Evolutionary conservation across 2,113 vertebrate species (phyloP), one percentile per base, ranked within the genome.

Genomic region (Pavo muticus): DNA sequence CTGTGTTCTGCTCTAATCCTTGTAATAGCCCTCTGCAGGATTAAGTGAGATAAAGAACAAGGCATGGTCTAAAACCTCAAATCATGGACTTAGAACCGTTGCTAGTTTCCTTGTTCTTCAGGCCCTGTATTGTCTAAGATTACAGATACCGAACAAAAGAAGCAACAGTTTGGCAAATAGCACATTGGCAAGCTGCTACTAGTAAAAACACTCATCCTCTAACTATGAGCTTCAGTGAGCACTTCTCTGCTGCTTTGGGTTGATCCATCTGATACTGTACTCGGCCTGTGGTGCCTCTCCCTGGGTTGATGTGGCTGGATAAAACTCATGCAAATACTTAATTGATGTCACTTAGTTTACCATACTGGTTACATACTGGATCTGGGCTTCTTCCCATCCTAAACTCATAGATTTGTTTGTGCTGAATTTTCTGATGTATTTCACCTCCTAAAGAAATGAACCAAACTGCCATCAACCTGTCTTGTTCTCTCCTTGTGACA

Each of bases 381-480:
- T 91, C 15, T 81, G 71, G 88, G 47, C 64, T 88, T 75, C 81
- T 92, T 88, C 87, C 54, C 65, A 78, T 68, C 29, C 40, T 47
- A 50, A 68, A 88, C 88, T 75, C 42, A 57, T 61, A 68, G 72
- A 68, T 57, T 44, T 81, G 44, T 79, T 90, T 1, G 39, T 84
- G 82, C 47, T 78, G 82, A 90, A 59, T 63, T 94, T 91, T 93
- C 93, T 83, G 5, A 68, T 23, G 13, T 73, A 29, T 79, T 83
- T 85, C 47, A 71, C 69, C 52, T 77, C 37, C 44, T 80, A 37
- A 86, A 68, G 45, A 76, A 77, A n/a, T 35, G 3, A 88, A 74
- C 63, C n/a, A 73, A 67, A 77, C 76, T 72, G 47, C 63, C 61
- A 61, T 88, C 57, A 54, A n/a, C 54, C 72, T 40, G 72, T 91